These are phyloP conservation scores for Phoeniculus purpureus DNA, from an alignment of 2,797 vertebrate genomes.

Conservation along the genomic window DNA sequence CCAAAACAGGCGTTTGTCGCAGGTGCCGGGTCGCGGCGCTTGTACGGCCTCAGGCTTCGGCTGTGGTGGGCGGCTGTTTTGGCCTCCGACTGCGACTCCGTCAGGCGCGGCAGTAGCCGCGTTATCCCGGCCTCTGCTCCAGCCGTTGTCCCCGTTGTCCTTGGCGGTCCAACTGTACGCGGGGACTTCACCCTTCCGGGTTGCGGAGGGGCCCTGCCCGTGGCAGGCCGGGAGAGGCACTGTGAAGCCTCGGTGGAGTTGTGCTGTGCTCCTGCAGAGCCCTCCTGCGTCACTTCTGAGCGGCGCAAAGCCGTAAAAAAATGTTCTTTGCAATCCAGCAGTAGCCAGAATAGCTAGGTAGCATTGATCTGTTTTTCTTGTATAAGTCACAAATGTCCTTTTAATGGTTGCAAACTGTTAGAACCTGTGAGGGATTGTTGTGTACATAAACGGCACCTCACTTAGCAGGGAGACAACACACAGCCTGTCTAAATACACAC, in stretches of 20 bases:
- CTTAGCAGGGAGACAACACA: not conserved
- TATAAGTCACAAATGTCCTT: not conserved
- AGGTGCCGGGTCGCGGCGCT: not conserved
- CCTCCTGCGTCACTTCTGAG: not conserved
- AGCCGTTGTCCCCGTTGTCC: accelerated
- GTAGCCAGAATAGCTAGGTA: not conserved
- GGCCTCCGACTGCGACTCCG: accelerated
- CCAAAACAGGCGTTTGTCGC: accelerated
- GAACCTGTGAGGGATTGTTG: not conserved
- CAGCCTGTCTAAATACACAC: accelerated
- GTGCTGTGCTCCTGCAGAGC: too few relatives aligned
- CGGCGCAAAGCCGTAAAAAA: not conserved
- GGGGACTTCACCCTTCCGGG: accelerated
- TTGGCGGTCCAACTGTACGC: accelerated
- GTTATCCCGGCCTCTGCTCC: accelerated
- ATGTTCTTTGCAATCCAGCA: too few relatives aligned
- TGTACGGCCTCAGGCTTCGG: too few relatives aligned
- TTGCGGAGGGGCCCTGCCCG: too few relatives aligned
- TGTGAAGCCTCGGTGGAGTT: accelerated
- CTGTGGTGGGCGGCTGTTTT: not conserved
- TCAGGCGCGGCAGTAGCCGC: accelerated
- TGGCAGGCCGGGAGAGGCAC: accelerated
- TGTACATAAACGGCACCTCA: not conserved
- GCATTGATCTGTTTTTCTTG: not conserved
- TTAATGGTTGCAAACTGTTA: not conserved